Evolutionary conservation across 2,888 invertebrate species (phyloP), one percentile per base, ranked within the genome.

Genomic region (Chironomus tentans): DNA sequence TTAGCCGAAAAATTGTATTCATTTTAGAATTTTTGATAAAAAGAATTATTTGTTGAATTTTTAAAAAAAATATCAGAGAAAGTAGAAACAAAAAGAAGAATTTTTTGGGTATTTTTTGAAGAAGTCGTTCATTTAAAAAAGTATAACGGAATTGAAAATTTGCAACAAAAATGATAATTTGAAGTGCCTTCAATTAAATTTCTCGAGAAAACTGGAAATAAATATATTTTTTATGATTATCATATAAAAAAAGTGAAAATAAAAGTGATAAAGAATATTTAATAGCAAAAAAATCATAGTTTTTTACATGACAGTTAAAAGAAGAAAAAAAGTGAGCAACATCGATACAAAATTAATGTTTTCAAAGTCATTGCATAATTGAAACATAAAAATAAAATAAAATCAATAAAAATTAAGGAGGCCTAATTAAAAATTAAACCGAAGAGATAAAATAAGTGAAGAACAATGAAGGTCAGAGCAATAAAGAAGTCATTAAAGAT

Each of bases 391-490:
- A 38, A 38, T 2, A n/a, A n/a, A n/a, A n/a, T n/a, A n/a, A 38
- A 62, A 61, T 72, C 61, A 12, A 72, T 72, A 61, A 38, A 18
- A 28, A 28, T 38, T 50, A 50, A 50, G n/a, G 50, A 61, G 4
- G 15, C 12, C 15, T 56, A 72, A 61, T 72, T 72, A 72, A 72
- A 72, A 28, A 72, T 62, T 72, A 13, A 62, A 48, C 61, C 13
- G 46, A n/a, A 70, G 4, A 22, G 62, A n/a, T 18, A 18, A 56
- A 56, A 38, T 7, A 38, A 72, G 50, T 15, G 70, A 72, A 21
- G 28, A 72, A 68, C 68, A 24, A 78, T 78, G 78, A 78, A 78
- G 77, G 78, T 78, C 73, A 78, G 77, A 78, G 77, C 72, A 6
- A 72, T 72, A 72, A 72, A 72, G 62, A 72, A 72, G 46, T 72